Evolutionary conservation across 1,140 invertebrate genomes (phyloP), one percentile per base, ranked within the genome.

Genomic region (Heliothis subflexa): DNA sequence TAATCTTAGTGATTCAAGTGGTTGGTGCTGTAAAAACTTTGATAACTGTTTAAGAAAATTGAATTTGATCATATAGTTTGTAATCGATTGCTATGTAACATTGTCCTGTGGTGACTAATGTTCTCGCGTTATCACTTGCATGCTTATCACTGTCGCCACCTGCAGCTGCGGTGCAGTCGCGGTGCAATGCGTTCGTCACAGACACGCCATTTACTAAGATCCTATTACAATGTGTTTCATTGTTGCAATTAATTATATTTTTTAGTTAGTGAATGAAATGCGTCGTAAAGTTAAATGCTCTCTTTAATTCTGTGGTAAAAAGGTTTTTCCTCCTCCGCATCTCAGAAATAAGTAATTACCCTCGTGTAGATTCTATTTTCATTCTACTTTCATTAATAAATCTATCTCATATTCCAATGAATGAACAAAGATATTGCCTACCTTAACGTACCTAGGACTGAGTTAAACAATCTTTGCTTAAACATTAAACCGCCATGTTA

Each of bases 141-240:
- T 52, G 14, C 21, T 7, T 25, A 14, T 13, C 25, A 61, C 10
- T 14, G 25, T 25, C 21, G 13, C 3, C 59, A n/a, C 28, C n/a
- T 18, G 25, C 59, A 54, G 57, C 25, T n/a, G 52, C n/a, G n/a
- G 25, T 61, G 33, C 14, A 40, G 61, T 64, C 28, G 45, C 61
- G 61, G 12, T 33, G n/a, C 33, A 18, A 18, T 33, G 16, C 61
- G 61, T 47, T 47, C 5, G 61, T 64, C 61, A 64, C 61, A 64
- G 61, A n/a, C 40, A 64, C 61, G 61, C 33, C 33, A 13, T 3
- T 16, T 45, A 18, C n/a, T 47, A 25, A 10, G n/a, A 4, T 12
- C 40, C 10, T 7, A 47, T 45, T 33, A 40, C 33, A 62, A n/a
- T 10, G 16, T 18, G 61, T 64, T 47, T 12, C 14, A n/a, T 7